Conservation (phyloP, 37 sponge, comb jelly and placozoan species). For the Axinella damicornis region DNA sequence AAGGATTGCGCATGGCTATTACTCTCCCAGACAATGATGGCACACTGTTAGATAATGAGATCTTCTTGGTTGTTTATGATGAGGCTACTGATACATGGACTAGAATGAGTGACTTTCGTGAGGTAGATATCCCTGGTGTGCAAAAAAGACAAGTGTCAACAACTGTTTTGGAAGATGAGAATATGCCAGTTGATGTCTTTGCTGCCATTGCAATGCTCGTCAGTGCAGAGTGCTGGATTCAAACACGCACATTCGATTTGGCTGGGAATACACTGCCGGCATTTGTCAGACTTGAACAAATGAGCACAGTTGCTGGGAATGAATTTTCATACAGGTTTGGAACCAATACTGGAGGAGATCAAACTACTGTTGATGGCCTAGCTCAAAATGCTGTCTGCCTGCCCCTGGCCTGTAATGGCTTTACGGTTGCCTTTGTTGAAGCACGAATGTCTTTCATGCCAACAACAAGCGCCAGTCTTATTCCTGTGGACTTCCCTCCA, state of each 20-base stretch:
- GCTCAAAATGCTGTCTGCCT: slow-evolving; percentile 13
- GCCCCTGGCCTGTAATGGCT: neutral
- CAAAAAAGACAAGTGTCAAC: neutral
- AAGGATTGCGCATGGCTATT: neutral
- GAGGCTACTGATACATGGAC: neutral
- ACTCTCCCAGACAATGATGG: neutral
- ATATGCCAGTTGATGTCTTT: neutral
- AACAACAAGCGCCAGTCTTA: neutral
- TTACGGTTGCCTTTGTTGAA: neutral
- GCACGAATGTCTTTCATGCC: too few relatives aligned
- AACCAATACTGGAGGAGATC: neutral
- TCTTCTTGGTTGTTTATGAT: neutral
- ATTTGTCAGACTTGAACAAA: too few relatives aligned
- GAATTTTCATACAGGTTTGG: neutral
- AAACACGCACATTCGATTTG: too few relatives aligned
- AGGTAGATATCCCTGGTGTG: too few relatives aligned
- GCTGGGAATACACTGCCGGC: too few relatives aligned
- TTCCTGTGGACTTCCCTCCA: neutral
- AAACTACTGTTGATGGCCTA: neutral
- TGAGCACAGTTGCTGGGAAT: too few relatives aligned
- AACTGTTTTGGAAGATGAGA: neutral
- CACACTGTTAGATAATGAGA: neutral
- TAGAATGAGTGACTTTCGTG: too few relatives aligned
- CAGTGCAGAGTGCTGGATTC: too few relatives aligned
- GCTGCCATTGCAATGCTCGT: too few relatives aligned